phyloP scores from a whole-genome alignment of 1,140 invertebrate genomes.

The Hypothenemus hampei region DNA sequence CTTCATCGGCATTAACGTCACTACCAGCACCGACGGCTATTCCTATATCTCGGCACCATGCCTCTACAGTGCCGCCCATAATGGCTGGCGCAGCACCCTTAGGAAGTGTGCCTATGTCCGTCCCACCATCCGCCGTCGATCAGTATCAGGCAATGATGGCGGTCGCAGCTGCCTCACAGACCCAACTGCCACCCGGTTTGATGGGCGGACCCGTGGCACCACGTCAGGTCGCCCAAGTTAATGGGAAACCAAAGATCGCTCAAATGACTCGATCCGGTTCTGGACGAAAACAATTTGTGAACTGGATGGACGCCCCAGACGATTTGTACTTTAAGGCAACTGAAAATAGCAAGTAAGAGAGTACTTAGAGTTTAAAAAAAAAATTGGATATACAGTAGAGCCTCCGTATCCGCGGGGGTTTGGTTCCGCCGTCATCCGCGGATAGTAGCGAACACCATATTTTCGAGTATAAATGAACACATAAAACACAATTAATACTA shows the following conservation, averaged over 20 bases:
- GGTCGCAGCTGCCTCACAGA: constrained; percentile 35
- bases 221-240: constrained; percentile 60
- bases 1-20: no score
- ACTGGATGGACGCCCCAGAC: constrained; percentile 96
- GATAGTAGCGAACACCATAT: no score
- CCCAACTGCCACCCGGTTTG: constrained; percentile 51
- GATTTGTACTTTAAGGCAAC: constrained; percentile 94
- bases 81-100: constrained; percentile 49
- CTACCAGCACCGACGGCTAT: no score
- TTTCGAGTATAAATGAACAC: no score
- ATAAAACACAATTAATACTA: no score
- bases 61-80: background rate
- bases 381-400: no score
- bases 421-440: no score
- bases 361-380: no score
- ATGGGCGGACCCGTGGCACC: constrained; percentile 47
- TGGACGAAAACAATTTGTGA: constrained; percentile 84
- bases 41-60: constrained; percentile 53
- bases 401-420: no score
- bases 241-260: constrained; percentile 66
- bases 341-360: constrained; percentile 79
- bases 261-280: constrained; percentile 58
- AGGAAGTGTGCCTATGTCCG: background rate
- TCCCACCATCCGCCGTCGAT: constrained; percentile 43
- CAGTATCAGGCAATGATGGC: constrained; percentile 59